A percentile compares a stretch with the other conserved stretches of the same genome.
These are phyloP conservation scores for Dicrostonyx torquatus DNA, from an alignment of 2,797 vertebrate genomes.

Conservation along the genomic window DNA sequence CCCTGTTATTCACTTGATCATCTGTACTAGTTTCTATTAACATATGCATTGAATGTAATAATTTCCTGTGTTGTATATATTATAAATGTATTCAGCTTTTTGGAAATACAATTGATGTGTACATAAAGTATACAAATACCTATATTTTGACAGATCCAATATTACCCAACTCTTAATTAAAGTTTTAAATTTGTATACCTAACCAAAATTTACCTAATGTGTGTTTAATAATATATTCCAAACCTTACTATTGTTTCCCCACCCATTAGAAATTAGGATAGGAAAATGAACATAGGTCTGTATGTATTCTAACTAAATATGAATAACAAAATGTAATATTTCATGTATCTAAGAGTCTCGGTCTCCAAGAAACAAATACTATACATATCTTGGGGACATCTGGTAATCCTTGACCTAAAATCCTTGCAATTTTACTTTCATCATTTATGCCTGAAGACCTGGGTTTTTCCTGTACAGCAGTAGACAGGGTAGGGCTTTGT, in stretches of 20 bases:
- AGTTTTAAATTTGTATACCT: neutral
- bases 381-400: neutral
- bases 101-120: neutral
- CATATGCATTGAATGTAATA: neutral
- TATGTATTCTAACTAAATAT: neutral
- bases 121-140: neutral
- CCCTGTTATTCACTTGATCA: neutral
- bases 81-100: neutral
- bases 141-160: neutral
- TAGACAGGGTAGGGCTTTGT: neutral
- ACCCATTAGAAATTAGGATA: neutral
- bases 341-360: neutral
- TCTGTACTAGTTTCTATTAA: neutral
- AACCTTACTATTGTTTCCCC: neutral
- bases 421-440: too few relatives aligned
- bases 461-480: too few relatives aligned
- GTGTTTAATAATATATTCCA: too few relatives aligned
- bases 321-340: neutral
- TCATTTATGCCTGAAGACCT: neutral
- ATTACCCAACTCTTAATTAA: neutral
- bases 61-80: neutral
- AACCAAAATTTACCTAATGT: neutral
- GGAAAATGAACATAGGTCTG: neutral
- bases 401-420: neutral
- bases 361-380: neutral